Evolutionary conservation across 2,888 invertebrate species (phyloP), one percentile per base, ranked within the genome.

Genomic region (Drosophila melanocephala): DNA sequence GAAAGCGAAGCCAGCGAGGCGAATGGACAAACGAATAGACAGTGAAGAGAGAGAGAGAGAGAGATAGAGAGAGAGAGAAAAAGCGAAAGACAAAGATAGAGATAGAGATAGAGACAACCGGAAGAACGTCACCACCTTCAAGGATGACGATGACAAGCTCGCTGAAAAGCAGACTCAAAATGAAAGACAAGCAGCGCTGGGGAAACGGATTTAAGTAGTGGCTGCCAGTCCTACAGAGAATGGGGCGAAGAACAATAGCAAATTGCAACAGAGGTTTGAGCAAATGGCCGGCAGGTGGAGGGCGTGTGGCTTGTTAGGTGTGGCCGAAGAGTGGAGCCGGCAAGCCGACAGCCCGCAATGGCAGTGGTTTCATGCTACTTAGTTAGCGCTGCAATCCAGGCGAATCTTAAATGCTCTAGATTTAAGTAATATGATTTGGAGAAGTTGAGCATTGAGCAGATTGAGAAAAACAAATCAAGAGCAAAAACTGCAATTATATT

Each of bases 131-230:
- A 69, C 74, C 78, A 87, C 79, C 88, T 74, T 65, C 70, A 77
- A 79, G 75, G 77, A 84, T 81, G 75, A 65, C 57, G 62, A 35
- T 64, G 66, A 69, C 64, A 70, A 81, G 72, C 59, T 16, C 67
- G 65, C 63, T 72, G 71, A 68, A 71, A 72, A 74, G 56, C 70
- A 72, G 67, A 59, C 71, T 72, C 61, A 22, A 66, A 72, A 68
- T 66, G 77, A 81, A 75, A 77, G 83, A 77, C 79, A 83, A 81
- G 75, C 73, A 67, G 77, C 72, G 77, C 64, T 53, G 72, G 78
- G 82, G 79, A 84, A 79, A 76, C 85, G 81, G 81, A 83, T 87
- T 89, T 81, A 79, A 89, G 87, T 85, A 83, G 75, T 79, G 85
- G 71, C 73, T 82, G 67, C 76, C 76, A 74, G 60, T 61, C 26